Percentiles rank a stretch among this genome's conserved stretches.
Conservation (phyloP, 1,140 invertebrate genomes). For the Episyrphus balteatus region DNA sequence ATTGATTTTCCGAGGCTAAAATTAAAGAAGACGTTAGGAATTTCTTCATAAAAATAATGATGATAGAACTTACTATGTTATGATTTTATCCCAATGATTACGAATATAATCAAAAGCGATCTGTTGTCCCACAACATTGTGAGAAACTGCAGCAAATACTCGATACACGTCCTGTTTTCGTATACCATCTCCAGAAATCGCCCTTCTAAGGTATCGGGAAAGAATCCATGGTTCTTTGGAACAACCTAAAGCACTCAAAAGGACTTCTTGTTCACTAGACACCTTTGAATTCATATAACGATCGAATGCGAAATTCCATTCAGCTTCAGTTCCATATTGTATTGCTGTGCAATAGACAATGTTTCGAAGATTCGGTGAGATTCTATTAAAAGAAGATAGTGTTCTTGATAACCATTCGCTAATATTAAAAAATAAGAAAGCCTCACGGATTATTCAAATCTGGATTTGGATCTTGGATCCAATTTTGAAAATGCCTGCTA, state of each 20-base stretch:
- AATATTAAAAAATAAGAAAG: not conserved
- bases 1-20: conserved; percentile 57
- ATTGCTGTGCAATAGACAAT: conserved; percentile 80
- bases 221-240: conserved; percentile 65
- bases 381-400: conserved; percentile 26
- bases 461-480: conserved; percentile 54
- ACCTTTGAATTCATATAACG: conserved; percentile 60
- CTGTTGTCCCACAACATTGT: conserved; percentile 57
- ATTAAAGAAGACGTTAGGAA: conserved; percentile 3
- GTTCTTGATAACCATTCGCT: not conserved
- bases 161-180: conserved; percentile 65
- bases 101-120: conserved; percentile 63
- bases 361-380: conserved; percentile 67
- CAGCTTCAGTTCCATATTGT: conserved; percentile 59
- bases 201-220: conserved; percentile 59
- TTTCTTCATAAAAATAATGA: too few relatives aligned
- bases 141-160: conserved; percentile 61
- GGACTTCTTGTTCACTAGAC: conserved; percentile 60
- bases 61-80: conserved; percentile 65
- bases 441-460: conserved; percentile 61
- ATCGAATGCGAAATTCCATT: conserved; percentile 79
- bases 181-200: conserved; percentile 60
- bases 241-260: conserved; percentile 68
- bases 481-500: conserved; percentile 55
- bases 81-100: conserved; percentile 57